Percentiles rank a stretch among this genome's conserved stretches.
phyloP scores from a whole-genome alignment of 2,888 invertebrate species.

The Phyllotreta cruciferae region DNA sequence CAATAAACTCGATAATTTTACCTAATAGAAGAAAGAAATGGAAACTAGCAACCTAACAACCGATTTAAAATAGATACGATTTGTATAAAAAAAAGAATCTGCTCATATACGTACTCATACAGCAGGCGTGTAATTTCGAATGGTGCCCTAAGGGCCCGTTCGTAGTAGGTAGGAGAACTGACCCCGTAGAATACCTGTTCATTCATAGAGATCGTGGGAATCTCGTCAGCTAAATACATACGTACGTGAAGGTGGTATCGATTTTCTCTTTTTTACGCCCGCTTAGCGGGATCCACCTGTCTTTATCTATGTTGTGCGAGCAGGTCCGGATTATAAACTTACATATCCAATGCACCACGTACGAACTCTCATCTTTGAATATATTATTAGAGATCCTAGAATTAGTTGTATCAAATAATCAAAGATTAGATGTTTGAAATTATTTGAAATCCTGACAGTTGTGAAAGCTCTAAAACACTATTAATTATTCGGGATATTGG shows the following conservation, averaged over 20 bases:
- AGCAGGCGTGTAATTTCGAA: conserved; percentile 49
- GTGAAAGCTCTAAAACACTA: too few species aligned
- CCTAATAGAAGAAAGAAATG: conserved; percentile 23
- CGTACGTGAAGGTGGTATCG: conserved; percentile 41
- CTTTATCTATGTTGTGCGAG: conserved; percentile 28
- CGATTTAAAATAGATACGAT: conserved; percentile 1
- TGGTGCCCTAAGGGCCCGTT: conserved; percentile 48
- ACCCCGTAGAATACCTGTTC: conserved; percentile 57
- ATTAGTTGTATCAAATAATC: too few species aligned
- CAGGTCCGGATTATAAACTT: too few species aligned
- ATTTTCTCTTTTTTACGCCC: conserved; percentile 38
- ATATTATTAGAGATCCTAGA: neutral
- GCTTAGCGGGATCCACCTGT: conserved; percentile 26
- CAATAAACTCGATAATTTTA: conserved; percentile 19
- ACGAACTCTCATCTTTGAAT: too few species aligned
- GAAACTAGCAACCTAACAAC: neutral
- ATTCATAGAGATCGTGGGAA: conserved; percentile 60
- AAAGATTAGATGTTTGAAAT: too few species aligned
- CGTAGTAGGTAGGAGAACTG: conserved; percentile 53
- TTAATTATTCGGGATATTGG: too few species aligned
- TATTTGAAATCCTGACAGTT: too few species aligned
- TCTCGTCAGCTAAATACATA: conserved; percentile 41
- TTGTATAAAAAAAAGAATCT: conserved; percentile 24
- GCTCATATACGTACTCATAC: conserved; percentile 39
- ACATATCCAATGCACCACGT: too few species aligned